Conservation (phyloP, 2,113 vertebrate species). For the Zapornia atra region DNA sequence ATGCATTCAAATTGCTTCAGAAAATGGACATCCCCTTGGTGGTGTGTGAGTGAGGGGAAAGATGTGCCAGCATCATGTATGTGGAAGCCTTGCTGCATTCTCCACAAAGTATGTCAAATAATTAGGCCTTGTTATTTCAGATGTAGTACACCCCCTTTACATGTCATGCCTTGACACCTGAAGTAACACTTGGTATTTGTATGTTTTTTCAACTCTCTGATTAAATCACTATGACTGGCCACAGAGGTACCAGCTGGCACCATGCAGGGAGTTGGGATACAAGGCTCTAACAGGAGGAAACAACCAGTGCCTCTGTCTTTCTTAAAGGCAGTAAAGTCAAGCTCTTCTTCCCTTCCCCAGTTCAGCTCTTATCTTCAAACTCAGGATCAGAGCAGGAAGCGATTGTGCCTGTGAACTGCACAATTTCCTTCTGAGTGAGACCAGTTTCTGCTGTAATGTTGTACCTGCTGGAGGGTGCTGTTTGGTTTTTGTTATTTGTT, state of each 20-base stretch:
- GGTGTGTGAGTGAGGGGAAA: neutral
- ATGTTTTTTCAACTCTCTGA: neutral
- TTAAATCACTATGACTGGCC: neutral
- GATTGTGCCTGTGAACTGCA: neutral
- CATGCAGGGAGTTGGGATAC: neutral
- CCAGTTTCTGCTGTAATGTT: neutral
- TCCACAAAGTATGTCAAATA: fast-evolving
- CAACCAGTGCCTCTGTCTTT: neutral
- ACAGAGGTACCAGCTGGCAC: fast-evolving
- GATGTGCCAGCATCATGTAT: neutral
- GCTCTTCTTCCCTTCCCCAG: neutral
- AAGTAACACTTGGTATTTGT: neutral
- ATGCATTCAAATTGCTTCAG: neutral
- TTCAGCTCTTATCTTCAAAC: neutral
- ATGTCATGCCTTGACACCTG: neutral
- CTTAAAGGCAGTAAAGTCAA: neutral
- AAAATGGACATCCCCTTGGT: neutral
- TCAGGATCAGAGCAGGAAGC: neutral
- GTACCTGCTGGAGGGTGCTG: neutral
- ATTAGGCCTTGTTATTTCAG: neutral
- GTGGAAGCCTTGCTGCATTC: neutral
- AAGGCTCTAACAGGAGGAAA: neutral
- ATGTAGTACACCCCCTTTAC: neutral
- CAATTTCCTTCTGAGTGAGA: neutral
- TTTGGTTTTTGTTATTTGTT: neutral